These are phyloP conservation scores for Premnoplex brunnescens DNA, from an alignment of 2,797 vertebrate species.

Conservation along the genomic window DNA sequence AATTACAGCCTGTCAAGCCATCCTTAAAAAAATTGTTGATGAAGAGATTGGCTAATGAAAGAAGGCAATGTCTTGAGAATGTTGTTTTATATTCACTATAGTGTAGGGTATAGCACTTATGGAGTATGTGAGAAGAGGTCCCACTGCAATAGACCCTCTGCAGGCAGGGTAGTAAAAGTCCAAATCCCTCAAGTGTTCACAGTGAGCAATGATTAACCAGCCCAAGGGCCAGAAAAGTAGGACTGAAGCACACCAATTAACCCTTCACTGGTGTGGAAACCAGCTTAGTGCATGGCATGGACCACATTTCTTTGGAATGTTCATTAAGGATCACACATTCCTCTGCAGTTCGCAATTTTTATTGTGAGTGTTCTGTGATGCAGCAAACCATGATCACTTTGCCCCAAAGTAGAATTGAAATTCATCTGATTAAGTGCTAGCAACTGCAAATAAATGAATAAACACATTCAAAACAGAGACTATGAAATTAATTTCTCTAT, in stretches of 20 bases:
- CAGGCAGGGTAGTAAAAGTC: background rate
- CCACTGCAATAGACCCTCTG: background rate
- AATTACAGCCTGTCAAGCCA: background rate
- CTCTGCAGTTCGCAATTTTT: background rate
- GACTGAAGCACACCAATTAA: background rate
- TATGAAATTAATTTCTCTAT: background rate
- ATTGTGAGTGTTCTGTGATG: background rate
- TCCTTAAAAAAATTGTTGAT: background rate
- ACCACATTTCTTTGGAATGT: background rate
- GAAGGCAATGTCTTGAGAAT: background rate
- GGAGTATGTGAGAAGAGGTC: background rate
- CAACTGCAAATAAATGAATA: background rate
- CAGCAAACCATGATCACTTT: background rate
- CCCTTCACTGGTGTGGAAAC: background rate
- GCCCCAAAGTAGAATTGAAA: background rate
- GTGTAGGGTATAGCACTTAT: background rate
- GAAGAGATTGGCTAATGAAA: background rate
- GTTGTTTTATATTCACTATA: background rate
- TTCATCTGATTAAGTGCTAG: background rate
- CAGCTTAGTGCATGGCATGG: background rate
- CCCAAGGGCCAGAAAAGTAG: background rate
- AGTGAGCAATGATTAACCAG: conserved; percentile 1
- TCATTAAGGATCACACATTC: background rate
- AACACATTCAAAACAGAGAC: background rate
- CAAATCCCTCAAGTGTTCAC: background rate